Evolutionary conservation across 2,888 invertebrate species (phyloP).

Genomic region (Lithophane ornitopus): DNA sequence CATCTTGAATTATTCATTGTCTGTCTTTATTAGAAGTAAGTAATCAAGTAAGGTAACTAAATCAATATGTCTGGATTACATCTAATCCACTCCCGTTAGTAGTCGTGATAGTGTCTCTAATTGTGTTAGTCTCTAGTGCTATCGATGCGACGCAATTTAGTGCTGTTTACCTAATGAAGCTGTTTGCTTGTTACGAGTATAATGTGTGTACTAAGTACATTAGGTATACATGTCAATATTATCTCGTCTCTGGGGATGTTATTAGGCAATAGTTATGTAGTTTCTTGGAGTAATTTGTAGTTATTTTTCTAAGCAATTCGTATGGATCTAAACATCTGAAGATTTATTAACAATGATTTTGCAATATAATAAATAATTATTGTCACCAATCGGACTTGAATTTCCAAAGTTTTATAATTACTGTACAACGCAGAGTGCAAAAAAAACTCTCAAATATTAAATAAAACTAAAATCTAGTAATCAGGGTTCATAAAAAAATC

Average conservation of each 20-base stretch:
- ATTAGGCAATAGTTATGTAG: too few relatives aligned
- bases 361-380: not conserved
- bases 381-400: not conserved
- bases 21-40: not conserved
- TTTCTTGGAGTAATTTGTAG: too few relatives aligned
- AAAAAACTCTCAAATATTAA: not conserved
- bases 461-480: not conserved
- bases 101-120: not conserved
- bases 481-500: not conserved
- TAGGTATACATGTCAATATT: not conserved
- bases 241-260: not conserved
- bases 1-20: conserved; percentile 1
- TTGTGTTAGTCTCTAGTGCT: conserved; percentile 18
- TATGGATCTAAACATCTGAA: too few relatives aligned
- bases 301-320: not conserved
- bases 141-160: not conserved
- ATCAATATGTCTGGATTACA: conserved; percentile 18
- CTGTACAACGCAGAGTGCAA: not conserved
- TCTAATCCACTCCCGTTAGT: not conserved
- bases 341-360: not conserved
- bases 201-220: not conserved
- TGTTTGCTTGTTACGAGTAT: conserved; percentile 1
- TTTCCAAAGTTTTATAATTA: not conserved
- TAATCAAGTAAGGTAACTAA: not conserved
- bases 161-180: conserved; percentile 13